These are phyloP conservation scores for Zygothrica quintamaculata DNA, from an alignment of 2,888 invertebrate species.

Conservation along the genomic window DNA sequence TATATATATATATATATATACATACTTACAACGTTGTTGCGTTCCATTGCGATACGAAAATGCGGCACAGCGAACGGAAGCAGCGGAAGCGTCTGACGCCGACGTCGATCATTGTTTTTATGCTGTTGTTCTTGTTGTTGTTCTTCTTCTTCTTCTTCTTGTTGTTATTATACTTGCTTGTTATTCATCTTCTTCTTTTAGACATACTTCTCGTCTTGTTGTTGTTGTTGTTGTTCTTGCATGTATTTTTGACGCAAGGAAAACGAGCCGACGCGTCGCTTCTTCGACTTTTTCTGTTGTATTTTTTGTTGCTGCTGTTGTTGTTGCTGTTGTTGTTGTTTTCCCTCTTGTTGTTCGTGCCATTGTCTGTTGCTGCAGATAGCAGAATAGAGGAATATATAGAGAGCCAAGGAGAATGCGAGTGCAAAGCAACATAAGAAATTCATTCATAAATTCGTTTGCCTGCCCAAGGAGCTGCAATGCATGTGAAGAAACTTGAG, in stretches of 20 bases:
- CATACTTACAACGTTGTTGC: too few relatives aligned
- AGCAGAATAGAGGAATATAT: not conserved
- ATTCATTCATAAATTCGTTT: conserved; percentile 82
- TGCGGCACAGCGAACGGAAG: conserved; percentile 71
- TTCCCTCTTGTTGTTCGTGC: conserved; percentile 47
- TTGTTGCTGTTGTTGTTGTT: conserved; percentile 26
- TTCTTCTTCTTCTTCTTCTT: conserved; percentile 5
- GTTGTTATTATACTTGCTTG: too few relatives aligned
- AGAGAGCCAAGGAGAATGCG: conserved; percentile 54
- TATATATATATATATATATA: conserved; percentile 36
- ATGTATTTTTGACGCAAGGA: conserved; percentile 63
- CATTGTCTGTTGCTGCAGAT: conserved; percentile 56
- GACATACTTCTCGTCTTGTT: too few relatives aligned
- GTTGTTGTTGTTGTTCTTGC: conserved; percentile 35
- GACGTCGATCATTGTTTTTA: conserved; percentile 66
- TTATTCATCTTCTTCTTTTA: too few relatives aligned
- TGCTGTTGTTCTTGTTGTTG: conserved; percentile 42
- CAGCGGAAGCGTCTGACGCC: conserved; percentile 75
- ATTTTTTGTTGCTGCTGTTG: conserved; percentile 9
- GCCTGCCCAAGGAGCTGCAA: conserved; percentile 30
- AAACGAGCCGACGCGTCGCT: conserved; percentile 54
- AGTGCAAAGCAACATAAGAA: conserved; percentile 82
- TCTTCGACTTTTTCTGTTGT: conserved; percentile 18
- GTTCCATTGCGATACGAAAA: conserved; percentile 54
- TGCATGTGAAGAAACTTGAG: conserved; percentile 60